A percentile compares a stretch with the other conserved stretches of the same genome.
phyloP scores from a whole-genome alignment of 1,140 invertebrate genomes.

The Saxidomus purpurata region DNA sequence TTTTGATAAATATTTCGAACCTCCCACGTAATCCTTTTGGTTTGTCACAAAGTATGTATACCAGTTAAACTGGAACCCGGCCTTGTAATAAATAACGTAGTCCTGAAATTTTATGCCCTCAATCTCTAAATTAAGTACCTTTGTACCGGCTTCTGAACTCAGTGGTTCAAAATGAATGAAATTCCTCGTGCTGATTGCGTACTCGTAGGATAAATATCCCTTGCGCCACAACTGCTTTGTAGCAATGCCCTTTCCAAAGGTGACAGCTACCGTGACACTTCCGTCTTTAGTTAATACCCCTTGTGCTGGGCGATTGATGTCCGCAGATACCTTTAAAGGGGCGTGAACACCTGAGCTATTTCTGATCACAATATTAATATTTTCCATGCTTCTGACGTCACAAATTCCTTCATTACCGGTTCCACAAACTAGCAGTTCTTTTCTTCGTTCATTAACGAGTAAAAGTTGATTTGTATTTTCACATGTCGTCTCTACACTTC shows the following conservation, averaged over 20 bases:
- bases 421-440: conserved; percentile 13
- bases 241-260: neutral
- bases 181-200: conserved; percentile 22
- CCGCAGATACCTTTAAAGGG: neutral
- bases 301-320: neutral
- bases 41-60: conserved; percentile 41
- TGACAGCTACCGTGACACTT: conserved; percentile 2
- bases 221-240: neutral
- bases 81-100: conserved; percentile 17
- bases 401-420: conserved; percentile 9
- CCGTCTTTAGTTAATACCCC: neutral
- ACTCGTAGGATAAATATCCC: neutral
- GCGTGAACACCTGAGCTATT: neutral
- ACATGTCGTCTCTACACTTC: neutral
- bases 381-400: conserved; percentile 3
- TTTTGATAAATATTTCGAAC: conserved; percentile 17
- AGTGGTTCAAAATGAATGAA: neutral
- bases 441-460: neutral
- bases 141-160: neutral
- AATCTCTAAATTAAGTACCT: neutral
- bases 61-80: neutral
- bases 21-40: conserved; percentile 10
- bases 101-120: neutral
- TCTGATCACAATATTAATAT: neutral
- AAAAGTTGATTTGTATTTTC: conserved; percentile 12